Evolutionary conservation across 53 echinoderm and acorn worm species (phyloP), one percentile per base, ranked within the genome.

Genomic region (Apostichopus leukothele): DNA sequence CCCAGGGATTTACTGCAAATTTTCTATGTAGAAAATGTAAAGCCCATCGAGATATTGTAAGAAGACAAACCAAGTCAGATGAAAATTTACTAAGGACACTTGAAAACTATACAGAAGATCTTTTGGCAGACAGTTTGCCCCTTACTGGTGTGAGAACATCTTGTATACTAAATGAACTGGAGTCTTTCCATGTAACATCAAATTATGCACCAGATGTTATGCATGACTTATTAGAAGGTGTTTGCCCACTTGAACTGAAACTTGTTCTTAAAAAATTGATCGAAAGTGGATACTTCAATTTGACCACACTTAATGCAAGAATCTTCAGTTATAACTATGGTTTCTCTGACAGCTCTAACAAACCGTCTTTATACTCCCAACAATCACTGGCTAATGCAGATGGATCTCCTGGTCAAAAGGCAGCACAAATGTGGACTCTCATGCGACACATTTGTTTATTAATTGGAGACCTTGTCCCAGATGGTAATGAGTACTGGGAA

Each of bases 351-450:
- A 67, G 51, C 50, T 54, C 74, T 23, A 93, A 93, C 75, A 93
- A 89, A 25, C 93, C 91, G 53, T 87, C 59, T 25, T 54, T 89
- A 7, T 84, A 88, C 73, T 85, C 79, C 25, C 25, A 25, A 25
- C 25, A 25, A 0, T 25, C 25, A 25, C 25, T 25, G 25, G 25
- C 25, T 25, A 10, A 93, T 86, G 89, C 91, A n/a, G 91, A 91
- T 80, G 86, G 86, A 75, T 77, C 91, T 39, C 73, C 93, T 76
- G 91, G 89, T 2, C 93, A 91, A 86, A 89, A 91, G 71, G 93
- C 91, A 26, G 91, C 78, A 1, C 93, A 93, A 75, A 93, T 89
- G 89, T 91, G 89, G 93, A 75, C 90, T 25, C 53, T 91, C 5
- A 77, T 86, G 67, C 78, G 88, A 55, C 86, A 91, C 53, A 85